Conservation (phyloP, 2,888 invertebrate species). For the Cryptus viduatorius region DNA sequence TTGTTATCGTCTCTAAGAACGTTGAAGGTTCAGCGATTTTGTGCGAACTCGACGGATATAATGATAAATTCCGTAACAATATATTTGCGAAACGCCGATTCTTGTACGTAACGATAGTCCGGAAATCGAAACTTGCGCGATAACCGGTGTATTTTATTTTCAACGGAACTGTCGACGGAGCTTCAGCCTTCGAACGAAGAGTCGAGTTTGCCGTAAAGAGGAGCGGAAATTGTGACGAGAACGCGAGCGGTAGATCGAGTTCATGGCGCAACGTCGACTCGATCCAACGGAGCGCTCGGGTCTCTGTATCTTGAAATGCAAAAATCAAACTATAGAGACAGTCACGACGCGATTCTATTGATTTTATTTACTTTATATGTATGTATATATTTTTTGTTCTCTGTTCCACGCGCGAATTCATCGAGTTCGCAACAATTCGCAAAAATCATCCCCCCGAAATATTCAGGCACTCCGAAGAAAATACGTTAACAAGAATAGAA, state of each 20-base stretch:
- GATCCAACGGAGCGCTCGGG: not conserved
- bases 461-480: slow-evolving; percentile 82
- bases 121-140: slow-evolving; percentile 39
- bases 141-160: slow-evolving; percentile 37
- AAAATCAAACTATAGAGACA: not conserved
- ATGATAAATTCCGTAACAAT: slow-evolving; percentile 14
- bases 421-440: slow-evolving; percentile 48
- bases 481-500: slow-evolving; percentile 79
- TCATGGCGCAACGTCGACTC: slow-evolving; percentile 5
- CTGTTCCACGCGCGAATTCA: not conserved
- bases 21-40: slow-evolving; percentile 7
- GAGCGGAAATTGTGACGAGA: slow-evolving; percentile 39
- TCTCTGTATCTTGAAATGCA: not conserved
- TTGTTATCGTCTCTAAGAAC: slow-evolving; percentile 19
- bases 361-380: slow-evolving; percentile 13
- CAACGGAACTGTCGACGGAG: not conserved
- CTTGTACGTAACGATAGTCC: slow-evolving; percentile 17
- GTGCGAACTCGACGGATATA: slow-evolving; percentile 36
- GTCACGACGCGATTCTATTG: not conserved
- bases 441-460: slow-evolving; percentile 69
- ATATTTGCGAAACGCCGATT: not conserved
- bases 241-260: slow-evolving; percentile 10
- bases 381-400: slow-evolving; percentile 4
- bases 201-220: not conserved
- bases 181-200: not conserved